Evolutionary conservation across 2,888 invertebrate species (phyloP), one percentile per base, ranked within the genome.

Genomic region (Lysandra coridon): DNA sequence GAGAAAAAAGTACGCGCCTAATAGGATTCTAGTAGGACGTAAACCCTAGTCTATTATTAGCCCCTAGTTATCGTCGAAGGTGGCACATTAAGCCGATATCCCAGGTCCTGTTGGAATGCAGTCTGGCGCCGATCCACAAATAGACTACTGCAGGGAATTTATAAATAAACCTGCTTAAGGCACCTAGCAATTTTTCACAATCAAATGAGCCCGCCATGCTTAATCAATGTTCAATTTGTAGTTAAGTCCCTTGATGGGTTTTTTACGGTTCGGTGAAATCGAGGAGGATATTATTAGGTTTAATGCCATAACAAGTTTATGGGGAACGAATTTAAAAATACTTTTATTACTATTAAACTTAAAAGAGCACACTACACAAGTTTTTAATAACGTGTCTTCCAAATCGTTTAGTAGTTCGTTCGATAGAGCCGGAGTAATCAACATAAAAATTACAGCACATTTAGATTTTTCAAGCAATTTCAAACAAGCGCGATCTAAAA

Each of bases 51-150:
- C 90, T 93, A 93, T 92, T 90, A 90, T 89, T 93, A 93, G 86
- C 84, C 78, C 80, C 80, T 78, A 79, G 76, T 69, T 80, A 80
- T 78, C 87, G 85, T 82, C 85, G 83, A 86, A 89, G 91, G 87
- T 89, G 89, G 88, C 89, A 87, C 88, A 91, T 90, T 90, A 91
- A 91, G 88, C 86, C 87, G 87, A 87, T 90, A 90, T 90, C 88
- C 91, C 88, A 87, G 89, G 87, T 92, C 91, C 90, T 88, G 84
- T 82, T 85, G 91, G 93, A 94, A 94, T 94, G 94, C 87, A 85
- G 93, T 92, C 88, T 88, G 92, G 92, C 93, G 93, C 92, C 92
- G 85, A 83, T 85, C 90, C 86, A 85, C 83, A 90, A 92, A 92
- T 93, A 92, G 91, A 91, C 87, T 88, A 87, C 86, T 85, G 83